A percentile compares a stretch with the other conserved stretches of the same genome.
phyloP scores from a whole-genome alignment of 2,888 invertebrate genomes.

The Drosophila anomelani region DNA sequence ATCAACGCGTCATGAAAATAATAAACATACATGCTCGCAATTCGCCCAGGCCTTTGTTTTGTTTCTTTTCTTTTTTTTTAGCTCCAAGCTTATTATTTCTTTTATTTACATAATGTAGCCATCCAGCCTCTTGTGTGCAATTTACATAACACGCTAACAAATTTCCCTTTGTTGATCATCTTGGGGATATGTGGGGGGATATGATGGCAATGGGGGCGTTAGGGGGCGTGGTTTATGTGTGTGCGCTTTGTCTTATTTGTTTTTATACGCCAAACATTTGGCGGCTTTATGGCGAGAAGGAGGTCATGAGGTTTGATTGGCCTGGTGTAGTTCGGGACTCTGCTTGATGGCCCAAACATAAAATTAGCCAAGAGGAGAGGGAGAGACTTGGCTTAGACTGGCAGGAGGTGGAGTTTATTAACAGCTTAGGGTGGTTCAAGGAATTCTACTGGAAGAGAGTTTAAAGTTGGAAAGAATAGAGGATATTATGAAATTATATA shows the following conservation, averaged over 20 bases:
- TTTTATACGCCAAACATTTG: slow-evolving; percentile 48
- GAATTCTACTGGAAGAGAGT: slow-evolving; percentile 12
- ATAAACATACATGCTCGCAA: slow-evolving; percentile 44
- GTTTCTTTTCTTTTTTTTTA: not conserved
- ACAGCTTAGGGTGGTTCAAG: slow-evolving; percentile 56
- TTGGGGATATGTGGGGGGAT: slow-evolving; percentile 35
- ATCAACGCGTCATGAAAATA: slow-evolving; percentile 79
- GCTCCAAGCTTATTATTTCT: slow-evolving; percentile 72
- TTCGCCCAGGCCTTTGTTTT: slow-evolving; percentile 21
- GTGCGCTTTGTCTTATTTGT: slow-evolving; percentile 76
- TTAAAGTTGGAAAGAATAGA: not conserved
- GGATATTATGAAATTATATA: not conserved
- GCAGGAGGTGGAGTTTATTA: slow-evolving; percentile 62
- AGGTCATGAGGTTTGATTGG: slow-evolving; percentile 70
- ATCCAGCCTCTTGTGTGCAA: slow-evolving; percentile 64
- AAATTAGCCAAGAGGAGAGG: slow-evolving; percentile 61
- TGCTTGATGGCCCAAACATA: slow-evolving; percentile 70
- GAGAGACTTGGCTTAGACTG: not conserved
- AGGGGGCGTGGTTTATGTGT: slow-evolving; percentile 63
- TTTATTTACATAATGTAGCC: slow-evolving; percentile 77
- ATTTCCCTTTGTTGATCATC: slow-evolving; percentile 65
- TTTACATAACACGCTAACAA: slow-evolving; percentile 80
- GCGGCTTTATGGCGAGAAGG: slow-evolving; percentile 28
- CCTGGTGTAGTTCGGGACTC: slow-evolving; percentile 61
- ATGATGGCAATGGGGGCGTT: slow-evolving; percentile 3